These are phyloP conservation scores for Sycophaga agraensis DNA, from an alignment of 1,140 invertebrate genomes.

Conservation along the genomic window DNA sequence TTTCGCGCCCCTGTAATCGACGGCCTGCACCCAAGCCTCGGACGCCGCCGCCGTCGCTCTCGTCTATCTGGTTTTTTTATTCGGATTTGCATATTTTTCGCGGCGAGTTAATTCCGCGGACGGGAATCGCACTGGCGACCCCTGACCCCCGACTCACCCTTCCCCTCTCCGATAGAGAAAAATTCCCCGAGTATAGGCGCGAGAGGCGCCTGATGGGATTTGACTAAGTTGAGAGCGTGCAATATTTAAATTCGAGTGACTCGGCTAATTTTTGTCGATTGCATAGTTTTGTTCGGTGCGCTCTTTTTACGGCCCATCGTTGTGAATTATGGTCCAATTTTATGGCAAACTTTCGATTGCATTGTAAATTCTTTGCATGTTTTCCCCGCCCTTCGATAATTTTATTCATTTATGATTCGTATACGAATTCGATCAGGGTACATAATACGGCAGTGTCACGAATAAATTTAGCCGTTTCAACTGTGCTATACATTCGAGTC, in stretches of 20 bases:
- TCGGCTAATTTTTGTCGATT: conserved; percentile 14
- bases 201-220: conserved; percentile 15
- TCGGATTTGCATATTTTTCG: conserved; percentile 43
- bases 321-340: too few relatives aligned
- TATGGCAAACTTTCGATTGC: too few relatives aligned
- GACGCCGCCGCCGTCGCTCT: background rate
- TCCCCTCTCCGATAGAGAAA: background rate
- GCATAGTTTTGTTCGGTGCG: conserved; percentile 5
- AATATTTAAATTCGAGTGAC: conserved; percentile 26
- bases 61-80: conserved; percentile 4
- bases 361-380: too few relatives aligned
- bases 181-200: conserved; percentile 4
- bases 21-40: background rate
- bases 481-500: too few relatives aligned
- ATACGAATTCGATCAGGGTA: too few relatives aligned
- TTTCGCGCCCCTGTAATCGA: conserved; percentile 44
- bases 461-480: too few relatives aligned
- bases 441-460: too few relatives aligned
- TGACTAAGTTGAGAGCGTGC: conserved; percentile 18
- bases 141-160: background rate
- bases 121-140: conserved; percentile 27
- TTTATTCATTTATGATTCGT: too few relatives aligned
- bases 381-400: too few relatives aligned
- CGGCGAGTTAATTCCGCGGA: conserved; percentile 31
- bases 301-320: too few relatives aligned